phyloP scores from a whole-genome alignment of 2,113 vertebrate species.

The Triplophysa siluroides region DNA sequence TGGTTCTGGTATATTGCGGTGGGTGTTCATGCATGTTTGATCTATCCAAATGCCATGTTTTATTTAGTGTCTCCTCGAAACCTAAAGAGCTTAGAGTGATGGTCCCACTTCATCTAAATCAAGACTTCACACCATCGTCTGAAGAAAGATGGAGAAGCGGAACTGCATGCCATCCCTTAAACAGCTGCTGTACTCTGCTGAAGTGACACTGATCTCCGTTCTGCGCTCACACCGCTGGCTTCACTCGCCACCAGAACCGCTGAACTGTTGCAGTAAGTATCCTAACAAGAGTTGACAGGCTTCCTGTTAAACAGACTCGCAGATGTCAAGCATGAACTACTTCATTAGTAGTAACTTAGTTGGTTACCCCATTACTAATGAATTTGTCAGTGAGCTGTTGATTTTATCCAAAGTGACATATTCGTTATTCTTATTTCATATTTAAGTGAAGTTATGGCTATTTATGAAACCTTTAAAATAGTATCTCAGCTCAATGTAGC shows the following conservation, averaged over 20 bases:
- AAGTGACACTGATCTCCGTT: conserved; percentile 21
- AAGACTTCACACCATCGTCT: conserved; percentile 43
- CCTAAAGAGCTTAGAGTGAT: conserved; percentile 51
- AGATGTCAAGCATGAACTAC: neutral
- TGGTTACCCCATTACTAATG: neutral
- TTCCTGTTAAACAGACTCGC: conserved; percentile 14
- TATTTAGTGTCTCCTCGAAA: conserved; percentile 36
- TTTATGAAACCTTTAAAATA: conserved; percentile 8
- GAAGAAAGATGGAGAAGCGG: conserved; percentile 45
- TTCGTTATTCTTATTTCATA: neutral
- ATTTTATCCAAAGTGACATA: neutral
- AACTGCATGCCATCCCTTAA: conserved; percentile 53
- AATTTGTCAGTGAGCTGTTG: conserved; percentile 3
- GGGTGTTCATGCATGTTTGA: conserved; percentile 17
- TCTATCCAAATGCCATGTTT: conserved; percentile 43
- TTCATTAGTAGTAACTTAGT: conserved; percentile 14
- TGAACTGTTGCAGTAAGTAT: neutral
- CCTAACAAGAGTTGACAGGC: conserved; percentile 29
- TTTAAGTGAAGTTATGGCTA: conserved; percentile 5
- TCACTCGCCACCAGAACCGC: neutral
- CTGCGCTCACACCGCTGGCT: neutral
- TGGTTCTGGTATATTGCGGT: neutral
- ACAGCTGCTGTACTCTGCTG: conserved; percentile 43
- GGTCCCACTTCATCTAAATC: conserved; percentile 59
- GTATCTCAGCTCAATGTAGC: neutral